A percentile compares a stretch with the other conserved stretches of the same genome.
These are phyloP conservation scores for Asteroscopus sphinx DNA, from an alignment of 2,888 invertebrate genomes.

Conservation along the genomic window DNA sequence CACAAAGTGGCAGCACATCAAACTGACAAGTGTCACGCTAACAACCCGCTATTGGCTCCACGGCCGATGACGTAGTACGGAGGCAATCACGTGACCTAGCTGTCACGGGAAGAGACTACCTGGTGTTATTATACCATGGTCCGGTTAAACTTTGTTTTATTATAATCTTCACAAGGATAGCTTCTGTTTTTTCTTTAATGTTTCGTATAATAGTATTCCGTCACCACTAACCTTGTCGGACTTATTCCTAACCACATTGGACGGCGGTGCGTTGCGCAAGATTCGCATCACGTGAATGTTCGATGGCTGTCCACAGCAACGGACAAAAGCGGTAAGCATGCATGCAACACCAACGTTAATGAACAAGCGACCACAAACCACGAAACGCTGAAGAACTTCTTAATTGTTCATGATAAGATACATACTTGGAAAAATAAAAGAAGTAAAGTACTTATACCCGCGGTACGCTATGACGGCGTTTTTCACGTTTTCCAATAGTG, in stretches of 20 bases:
- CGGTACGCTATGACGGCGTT: no score
- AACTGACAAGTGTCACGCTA: no score
- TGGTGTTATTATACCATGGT: no score
- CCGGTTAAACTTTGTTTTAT: no score
- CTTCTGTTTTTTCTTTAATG: neutral
- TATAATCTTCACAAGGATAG: no score
- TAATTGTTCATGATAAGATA: neutral
- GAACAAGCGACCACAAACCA: slow-evolving; percentile 43
- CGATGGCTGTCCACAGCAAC: slow-evolving; percentile 90
- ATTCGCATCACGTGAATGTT: slow-evolving; percentile 94
- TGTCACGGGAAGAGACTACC: no score
- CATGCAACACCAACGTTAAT: slow-evolving; percentile 76
- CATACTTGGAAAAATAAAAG: neutral
- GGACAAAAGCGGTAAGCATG: slow-evolving; percentile 75
- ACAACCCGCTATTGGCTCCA: no score
- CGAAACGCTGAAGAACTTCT: slow-evolving; percentile 18
- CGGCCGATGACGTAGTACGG: no score
- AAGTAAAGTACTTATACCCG: no score
- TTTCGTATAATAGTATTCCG: slow-evolving; percentile 27
- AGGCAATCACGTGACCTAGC: no score
- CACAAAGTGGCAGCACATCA: no score
- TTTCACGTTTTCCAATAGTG: no score
- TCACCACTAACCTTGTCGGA: slow-evolving; percentile 94
- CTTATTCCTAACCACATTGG: slow-evolving; percentile 95
- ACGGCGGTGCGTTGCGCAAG: slow-evolving; percentile 96